phyloP scores from a whole-genome alignment of 2,888 invertebrate genomes.

The Nasonia oneida region DNA sequence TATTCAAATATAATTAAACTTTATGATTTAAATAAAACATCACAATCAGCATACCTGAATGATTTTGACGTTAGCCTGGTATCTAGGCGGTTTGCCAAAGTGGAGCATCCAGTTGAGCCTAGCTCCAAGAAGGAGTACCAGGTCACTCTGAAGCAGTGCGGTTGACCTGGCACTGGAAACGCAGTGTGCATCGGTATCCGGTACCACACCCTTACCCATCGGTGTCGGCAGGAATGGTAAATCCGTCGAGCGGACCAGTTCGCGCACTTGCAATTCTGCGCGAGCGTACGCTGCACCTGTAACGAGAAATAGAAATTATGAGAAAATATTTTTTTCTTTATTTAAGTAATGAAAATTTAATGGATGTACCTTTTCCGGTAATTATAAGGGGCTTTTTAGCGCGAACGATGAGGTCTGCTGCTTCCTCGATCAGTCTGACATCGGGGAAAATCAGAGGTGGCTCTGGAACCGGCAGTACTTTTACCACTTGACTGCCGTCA shows the following conservation, averaged over 20 bases:
- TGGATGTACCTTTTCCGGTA: conserved; percentile 87
- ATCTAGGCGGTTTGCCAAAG: conserved; percentile 94
- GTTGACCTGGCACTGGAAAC: conserved; percentile 93
- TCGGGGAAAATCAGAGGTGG: conserved; percentile 87
- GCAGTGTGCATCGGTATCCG: conserved; percentile 85
- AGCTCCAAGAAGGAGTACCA: conserved; percentile 93
- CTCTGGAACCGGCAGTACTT: conserved; percentile 79
- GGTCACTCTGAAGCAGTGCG: conserved; percentile 93
- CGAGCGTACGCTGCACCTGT: conserved; percentile 89
- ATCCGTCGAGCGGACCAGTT: conserved; percentile 86
- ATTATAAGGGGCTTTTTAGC: conserved; percentile 94
- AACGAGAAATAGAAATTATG: neutral
- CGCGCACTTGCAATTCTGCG: conserved; percentile 87
- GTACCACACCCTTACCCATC: conserved; percentile 94
- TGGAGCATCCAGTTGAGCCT: conserved; percentile 98
- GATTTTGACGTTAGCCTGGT: conserved; percentile 89
- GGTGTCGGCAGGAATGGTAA: conserved; percentile 96
- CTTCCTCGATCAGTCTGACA: conserved; percentile 84
- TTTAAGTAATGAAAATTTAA: neutral
- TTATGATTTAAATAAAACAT: no score
- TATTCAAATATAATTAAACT: no score
- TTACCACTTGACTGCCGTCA: conserved; percentile 71
- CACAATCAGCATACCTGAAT: conserved; percentile 85
- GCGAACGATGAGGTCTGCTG: conserved; percentile 84
- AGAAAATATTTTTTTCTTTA: neutral